Evolutionary conservation across 2,797 vertebrate genomes (phyloP).

Genomic region (Erethizon dorsatum): DNA sequence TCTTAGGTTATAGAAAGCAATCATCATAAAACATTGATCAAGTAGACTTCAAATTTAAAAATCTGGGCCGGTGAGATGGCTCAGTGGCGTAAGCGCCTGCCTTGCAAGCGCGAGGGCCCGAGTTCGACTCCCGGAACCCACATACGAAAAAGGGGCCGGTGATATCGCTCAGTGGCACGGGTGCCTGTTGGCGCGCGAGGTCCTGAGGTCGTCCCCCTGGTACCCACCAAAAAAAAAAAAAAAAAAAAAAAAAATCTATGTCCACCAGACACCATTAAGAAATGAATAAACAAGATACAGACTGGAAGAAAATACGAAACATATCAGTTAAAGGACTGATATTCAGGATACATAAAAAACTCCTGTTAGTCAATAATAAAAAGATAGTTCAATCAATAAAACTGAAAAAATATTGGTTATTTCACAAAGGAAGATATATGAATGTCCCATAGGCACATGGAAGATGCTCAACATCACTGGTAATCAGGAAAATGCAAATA

Average conservation of each 20-base stretch:
- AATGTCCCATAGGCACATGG: not conserved
- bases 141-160: no score
- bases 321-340: not conserved
- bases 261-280: not conserved
- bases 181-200: no score
- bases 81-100: no score
- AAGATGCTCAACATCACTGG: not conserved
- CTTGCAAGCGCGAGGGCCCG: no score
- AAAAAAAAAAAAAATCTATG: not conserved
- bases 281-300: not conserved
- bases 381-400: not conserved
- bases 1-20: not conserved
- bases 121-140: no score
- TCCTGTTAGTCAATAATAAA: slow-evolving; percentile 3
- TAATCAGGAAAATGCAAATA: not conserved
- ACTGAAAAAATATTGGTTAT: not conserved
- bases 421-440: not conserved
- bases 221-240: no score
- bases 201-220: no score
- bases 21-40: not conserved
- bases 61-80: no score
- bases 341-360: not conserved
- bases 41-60: not conserved
- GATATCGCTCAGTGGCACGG: no score
- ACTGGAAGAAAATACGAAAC: not conserved